phyloP scores from a whole-genome alignment of 92 coral and sea anemone species.

The Actinernus sp. region DNA sequence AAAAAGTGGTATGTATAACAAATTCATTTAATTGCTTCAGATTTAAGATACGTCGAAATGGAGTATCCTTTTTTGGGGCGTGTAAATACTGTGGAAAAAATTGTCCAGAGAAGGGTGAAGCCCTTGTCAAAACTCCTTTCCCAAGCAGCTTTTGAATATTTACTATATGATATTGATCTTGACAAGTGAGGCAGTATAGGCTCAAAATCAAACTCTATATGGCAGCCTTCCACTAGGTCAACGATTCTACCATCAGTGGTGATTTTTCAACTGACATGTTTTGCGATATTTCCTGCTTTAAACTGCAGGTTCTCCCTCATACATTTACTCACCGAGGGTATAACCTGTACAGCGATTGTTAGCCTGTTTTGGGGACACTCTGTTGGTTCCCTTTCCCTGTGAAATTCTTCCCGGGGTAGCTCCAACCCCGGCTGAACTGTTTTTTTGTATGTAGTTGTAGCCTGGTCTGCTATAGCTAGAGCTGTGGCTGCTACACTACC shows the following conservation, averaged over 20 bases:
- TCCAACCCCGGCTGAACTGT: neutral
- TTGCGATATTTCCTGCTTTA: constrained; percentile 13
- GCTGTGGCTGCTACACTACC: too few relatives aligned
- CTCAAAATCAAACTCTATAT: constrained; percentile 14
- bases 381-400: constrained; percentile 7
- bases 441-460: constrained; percentile 1
- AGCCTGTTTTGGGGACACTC: too few relatives aligned
- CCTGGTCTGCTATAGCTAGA: neutral
- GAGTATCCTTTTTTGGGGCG: constrained; percentile 35
- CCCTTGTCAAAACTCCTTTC: constrained; percentile 40
- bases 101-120: constrained; percentile 15
- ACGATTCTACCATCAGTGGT: constrained; percentile 11
- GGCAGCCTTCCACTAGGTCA: constrained; percentile 8
- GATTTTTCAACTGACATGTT: constrained; percentile 1
- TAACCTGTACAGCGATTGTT: too few relatives aligned
- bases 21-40: constrained; percentile 29
- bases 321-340: too few relatives aligned
- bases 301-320: too few relatives aligned
- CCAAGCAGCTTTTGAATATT: constrained; percentile 18
- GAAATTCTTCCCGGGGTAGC: constrained; percentile 9
- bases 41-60: constrained; percentile 46
- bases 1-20: constrained; percentile 50
- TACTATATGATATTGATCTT: neutral
- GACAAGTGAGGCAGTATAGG: constrained; percentile 5
- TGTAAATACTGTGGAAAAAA: constrained; percentile 7